Evolutionary conservation across 2,113 vertebrate species (phyloP).

Genomic region (Sander vitreus): DNA sequence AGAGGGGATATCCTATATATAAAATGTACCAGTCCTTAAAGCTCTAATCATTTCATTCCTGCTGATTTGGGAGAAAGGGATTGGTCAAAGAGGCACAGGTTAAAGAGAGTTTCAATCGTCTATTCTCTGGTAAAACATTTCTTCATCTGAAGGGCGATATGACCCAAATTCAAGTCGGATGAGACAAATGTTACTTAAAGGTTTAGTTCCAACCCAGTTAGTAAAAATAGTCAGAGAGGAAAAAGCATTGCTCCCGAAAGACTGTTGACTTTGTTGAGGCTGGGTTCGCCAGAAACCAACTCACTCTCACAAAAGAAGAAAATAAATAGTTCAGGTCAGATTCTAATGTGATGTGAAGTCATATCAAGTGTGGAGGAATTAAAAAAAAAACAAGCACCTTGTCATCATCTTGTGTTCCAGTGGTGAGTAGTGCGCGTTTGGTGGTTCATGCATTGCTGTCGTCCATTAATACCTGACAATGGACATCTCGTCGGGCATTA

Average conservation of each 20-base stretch:
- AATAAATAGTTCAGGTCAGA: neutral
- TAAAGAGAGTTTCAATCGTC: slow-evolving; percentile 23
- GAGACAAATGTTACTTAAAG: slow-evolving; percentile 55
- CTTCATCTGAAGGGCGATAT: slow-evolving; percentile 29
- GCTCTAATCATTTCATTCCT: slow-evolving; percentile 38
- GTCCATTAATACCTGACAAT: too few relatives aligned
- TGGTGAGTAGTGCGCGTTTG: too few relatives aligned
- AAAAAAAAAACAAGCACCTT: neutral
- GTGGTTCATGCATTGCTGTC: too few relatives aligned
- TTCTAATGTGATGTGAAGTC: neutral
- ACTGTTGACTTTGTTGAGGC: slow-evolving; percentile 5
- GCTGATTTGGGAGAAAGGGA: slow-evolving; percentile 15
- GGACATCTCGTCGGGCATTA: too few relatives aligned
- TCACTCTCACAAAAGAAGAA: neutral
- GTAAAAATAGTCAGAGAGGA: slow-evolving; percentile 45
- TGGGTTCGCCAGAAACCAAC: neutral
- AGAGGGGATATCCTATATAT: slow-evolving; percentile 14
- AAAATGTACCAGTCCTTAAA: slow-evolving; percentile 34
- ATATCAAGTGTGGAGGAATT: too few relatives aligned
- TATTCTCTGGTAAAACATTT: slow-evolving; percentile 20
- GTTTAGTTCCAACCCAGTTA: slow-evolving; percentile 73
- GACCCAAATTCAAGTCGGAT: slow-evolving; percentile 52
- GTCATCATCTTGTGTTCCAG: neutral
- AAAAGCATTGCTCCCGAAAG: slow-evolving; percentile 7
- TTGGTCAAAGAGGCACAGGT: slow-evolving; percentile 19